Evolutionary conservation across 2,888 invertebrate genomes (phyloP).

Genomic region (Zonitis immaculata): DNA sequence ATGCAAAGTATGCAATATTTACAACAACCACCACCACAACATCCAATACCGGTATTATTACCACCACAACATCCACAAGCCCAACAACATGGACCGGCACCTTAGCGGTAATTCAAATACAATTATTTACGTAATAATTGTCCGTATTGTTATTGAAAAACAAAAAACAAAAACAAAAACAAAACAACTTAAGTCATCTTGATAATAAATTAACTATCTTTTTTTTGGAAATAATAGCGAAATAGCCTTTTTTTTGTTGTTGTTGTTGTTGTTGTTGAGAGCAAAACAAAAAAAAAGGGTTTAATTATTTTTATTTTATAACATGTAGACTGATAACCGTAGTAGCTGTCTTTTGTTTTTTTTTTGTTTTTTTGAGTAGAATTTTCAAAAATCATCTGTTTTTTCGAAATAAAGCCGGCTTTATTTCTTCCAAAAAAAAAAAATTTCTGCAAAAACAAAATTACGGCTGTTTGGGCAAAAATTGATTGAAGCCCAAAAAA

Average conservation of each 20-base stretch:
- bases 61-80: constrained; percentile 47
- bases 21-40: constrained; percentile 50
- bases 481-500: background rate
- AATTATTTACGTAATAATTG: constrained; percentile 13
- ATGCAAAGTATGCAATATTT: constrained; percentile 50
- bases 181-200: too few species aligned
- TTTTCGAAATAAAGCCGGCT: background rate
- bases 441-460: constrained; percentile 1
- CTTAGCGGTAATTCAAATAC: constrained; percentile 35
- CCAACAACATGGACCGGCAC: constrained; percentile 41
- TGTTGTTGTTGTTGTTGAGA: too few species aligned
- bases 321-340: background rate
- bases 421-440: background rate
- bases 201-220: too few species aligned
- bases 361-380: too few species aligned
- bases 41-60: constrained; percentile 26
- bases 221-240: too few species aligned
- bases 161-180: background rate
- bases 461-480: background rate
- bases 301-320: too few species aligned
- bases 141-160: too few species aligned
- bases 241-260: too few species aligned
- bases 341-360: background rate
- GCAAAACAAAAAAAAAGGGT: too few species aligned
- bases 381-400: too few species aligned